Evolutionary conservation across 2,113 vertebrate species (phyloP).

Genomic region (Orycteropus afer): DNA sequence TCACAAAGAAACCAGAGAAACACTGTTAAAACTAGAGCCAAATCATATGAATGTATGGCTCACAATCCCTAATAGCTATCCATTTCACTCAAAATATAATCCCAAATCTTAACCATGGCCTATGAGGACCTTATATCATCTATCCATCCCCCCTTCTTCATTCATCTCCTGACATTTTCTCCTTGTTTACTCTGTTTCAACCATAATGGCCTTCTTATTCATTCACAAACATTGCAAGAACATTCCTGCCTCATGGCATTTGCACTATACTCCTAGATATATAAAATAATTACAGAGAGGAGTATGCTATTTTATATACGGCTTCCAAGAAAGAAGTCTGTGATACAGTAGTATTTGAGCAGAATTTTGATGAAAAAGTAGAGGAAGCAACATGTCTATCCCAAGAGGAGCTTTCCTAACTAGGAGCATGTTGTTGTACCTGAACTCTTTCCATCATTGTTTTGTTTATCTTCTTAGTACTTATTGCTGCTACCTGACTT

Average conservation of each 20-base stretch:
- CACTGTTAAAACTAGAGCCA: background rate
- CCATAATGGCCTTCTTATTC: background rate
- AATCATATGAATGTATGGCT: background rate
- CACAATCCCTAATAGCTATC: background rate
- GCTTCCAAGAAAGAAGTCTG: too few species aligned
- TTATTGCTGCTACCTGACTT: rapidly evolving
- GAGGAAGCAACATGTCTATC: too few species aligned
- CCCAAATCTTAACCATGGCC: background rate
- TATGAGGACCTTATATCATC: rapidly evolving
- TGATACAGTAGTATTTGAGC: too few species aligned
- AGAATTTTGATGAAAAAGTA: too few species aligned
- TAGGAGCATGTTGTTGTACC: too few species aligned
- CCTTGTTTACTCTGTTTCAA: background rate
- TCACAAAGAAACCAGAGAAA: background rate
- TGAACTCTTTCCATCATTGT: background rate
- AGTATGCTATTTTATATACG: too few species aligned
- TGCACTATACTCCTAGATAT: rapidly evolving
- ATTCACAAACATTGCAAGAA: background rate
- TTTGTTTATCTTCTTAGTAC: background rate
- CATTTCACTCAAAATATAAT: background rate
- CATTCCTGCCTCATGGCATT: background rate
- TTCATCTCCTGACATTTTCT: rapidly evolving
- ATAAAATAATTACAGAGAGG: too few species aligned
- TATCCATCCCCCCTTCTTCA: rapidly evolving
- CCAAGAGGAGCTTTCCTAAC: too few species aligned